Evolutionary conservation across 2,888 invertebrate genomes (phyloP).

Genomic region (Drosophila testacea): DNA sequence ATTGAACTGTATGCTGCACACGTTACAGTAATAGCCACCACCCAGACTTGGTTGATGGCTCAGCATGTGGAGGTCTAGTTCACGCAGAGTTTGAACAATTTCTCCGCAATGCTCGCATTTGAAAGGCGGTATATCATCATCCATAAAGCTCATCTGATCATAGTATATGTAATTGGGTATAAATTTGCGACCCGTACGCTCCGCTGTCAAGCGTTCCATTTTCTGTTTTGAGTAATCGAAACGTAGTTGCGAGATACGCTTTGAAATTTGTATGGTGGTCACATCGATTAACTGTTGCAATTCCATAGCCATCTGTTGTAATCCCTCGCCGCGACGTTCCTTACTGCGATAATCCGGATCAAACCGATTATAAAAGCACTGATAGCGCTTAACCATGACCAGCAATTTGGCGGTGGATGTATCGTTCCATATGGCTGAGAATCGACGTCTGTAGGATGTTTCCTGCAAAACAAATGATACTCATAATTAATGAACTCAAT

Average conservation of each 20-base stretch:
- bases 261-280: constrained; percentile 81
- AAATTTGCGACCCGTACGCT: constrained; percentile 73
- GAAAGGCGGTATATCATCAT: constrained; percentile 81
- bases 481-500: neutral
- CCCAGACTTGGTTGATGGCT: constrained; percentile 72
- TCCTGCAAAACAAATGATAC: constrained; percentile 53
- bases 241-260: constrained; percentile 81
- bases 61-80: constrained; percentile 76
- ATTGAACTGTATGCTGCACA: constrained; percentile 74
- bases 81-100: constrained; percentile 78
- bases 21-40: constrained; percentile 73
- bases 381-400: constrained; percentile 75
- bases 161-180: constrained; percentile 80
- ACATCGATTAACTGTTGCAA: constrained; percentile 79
- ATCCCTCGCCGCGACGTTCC: constrained; percentile 80
- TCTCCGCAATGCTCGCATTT: constrained; percentile 78
- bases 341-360: constrained; percentile 82
- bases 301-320: constrained; percentile 80
- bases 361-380: constrained; percentile 82
- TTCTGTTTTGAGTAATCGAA: constrained; percentile 83
- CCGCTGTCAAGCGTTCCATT: constrained; percentile 77
- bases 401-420: constrained; percentile 79
- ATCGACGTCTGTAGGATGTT: constrained; percentile 80
- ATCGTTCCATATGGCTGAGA: constrained; percentile 82
- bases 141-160: constrained; percentile 82